Conservation (phyloP, 2,888 invertebrate genomes). For the Suillia variegata region DNA sequence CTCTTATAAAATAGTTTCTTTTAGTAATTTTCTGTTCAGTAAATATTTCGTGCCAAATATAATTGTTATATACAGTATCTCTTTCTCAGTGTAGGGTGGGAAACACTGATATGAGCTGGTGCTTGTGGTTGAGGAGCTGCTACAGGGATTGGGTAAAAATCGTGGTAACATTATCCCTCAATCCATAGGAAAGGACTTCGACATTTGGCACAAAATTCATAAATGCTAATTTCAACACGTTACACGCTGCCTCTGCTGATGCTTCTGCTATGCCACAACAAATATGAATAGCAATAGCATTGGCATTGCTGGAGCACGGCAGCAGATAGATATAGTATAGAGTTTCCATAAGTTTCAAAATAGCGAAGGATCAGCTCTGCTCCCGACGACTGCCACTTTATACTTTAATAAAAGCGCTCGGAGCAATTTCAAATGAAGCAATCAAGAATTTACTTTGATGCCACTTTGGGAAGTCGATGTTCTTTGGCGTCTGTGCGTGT, state of each 20-base stretch:
- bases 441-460: slow-evolving; percentile 33
- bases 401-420: slow-evolving; percentile 49
- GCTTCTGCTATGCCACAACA: no score
- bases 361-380: background rate
- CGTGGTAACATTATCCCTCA: background rate
- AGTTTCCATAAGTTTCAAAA: background rate
- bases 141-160: background rate
- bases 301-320: slow-evolving; percentile 24
- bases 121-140: background rate
- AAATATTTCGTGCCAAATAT: no score
- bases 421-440: slow-evolving; percentile 42
- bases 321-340: background rate
- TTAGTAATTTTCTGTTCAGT: no score
- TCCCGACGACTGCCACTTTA: background rate
- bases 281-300: slow-evolving; percentile 53
- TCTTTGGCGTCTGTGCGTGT: slow-evolving; percentile 12
- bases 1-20: no score
- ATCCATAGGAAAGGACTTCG: slow-evolving; percentile 12
- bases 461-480: background rate
- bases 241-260: slow-evolving; percentile 46
- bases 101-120: background rate
- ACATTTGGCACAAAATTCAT: slow-evolving; percentile 55
- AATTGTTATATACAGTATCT: no score
- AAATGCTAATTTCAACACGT: slow-evolving; percentile 57
- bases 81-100: no score